phyloP scores from a whole-genome alignment of 2,888 invertebrate species.

The Microplitis manilae region DNA sequence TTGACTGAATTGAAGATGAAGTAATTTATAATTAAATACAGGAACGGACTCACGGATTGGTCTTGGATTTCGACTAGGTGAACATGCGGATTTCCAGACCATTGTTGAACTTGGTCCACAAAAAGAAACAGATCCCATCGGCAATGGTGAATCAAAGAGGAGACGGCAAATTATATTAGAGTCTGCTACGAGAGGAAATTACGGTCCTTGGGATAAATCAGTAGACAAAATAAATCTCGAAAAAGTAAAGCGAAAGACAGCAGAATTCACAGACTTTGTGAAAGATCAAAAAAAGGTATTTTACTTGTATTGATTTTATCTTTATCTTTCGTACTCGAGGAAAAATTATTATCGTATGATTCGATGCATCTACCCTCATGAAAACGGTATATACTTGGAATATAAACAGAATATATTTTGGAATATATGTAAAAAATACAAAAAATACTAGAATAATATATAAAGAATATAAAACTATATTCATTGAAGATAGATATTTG shows the following conservation, averaged over 20 bases:
- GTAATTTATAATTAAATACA: constrained; percentile 59
- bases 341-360: too few relatives aligned
- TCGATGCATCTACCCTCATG: too few relatives aligned
- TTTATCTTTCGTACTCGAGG: too few relatives aligned
- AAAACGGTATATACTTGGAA: too few relatives aligned
- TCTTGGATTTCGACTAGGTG: constrained; percentile 85
- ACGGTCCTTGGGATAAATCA: constrained; percentile 66
- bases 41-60: constrained; percentile 87
- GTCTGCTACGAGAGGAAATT: constrained; percentile 66
- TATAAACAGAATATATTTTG: too few relatives aligned
- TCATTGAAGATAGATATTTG: too few relatives aligned
- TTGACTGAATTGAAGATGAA: not conserved
- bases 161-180: constrained; percentile 59
- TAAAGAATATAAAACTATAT: too few relatives aligned
- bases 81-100: constrained; percentile 87
- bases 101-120: constrained; percentile 85
- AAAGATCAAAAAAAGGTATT: constrained; percentile 26
- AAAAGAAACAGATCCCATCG: constrained; percentile 80
- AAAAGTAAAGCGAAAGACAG: constrained; percentile 55
- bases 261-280: constrained; percentile 44
- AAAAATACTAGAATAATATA: too few relatives aligned
- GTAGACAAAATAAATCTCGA: constrained; percentile 64
- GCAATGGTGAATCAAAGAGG: constrained; percentile 66
- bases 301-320: too few relatives aligned
- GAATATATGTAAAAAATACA: too few relatives aligned